A percentile compares a stretch with the other conserved stretches of the same genome.
These are phyloP conservation scores for Sorex araneus DNA, from an alignment of 2,113 vertebrate species.

Conservation along the genomic window DNA sequence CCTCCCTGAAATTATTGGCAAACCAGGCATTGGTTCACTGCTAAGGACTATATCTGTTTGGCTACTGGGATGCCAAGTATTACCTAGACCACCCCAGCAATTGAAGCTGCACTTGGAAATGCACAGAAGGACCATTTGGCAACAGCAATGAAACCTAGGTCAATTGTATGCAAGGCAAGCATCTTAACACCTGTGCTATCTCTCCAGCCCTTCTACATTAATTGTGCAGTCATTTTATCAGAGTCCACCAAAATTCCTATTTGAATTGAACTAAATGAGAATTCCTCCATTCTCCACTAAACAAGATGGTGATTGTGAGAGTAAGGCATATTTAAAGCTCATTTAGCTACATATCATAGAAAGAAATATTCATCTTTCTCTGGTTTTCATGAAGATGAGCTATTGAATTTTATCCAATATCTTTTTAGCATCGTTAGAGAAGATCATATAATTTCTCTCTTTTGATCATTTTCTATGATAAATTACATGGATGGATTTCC, in stretches of 20 bases:
- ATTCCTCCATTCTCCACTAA: background rate
- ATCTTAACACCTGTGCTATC: too few species aligned
- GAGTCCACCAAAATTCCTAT: background rate
- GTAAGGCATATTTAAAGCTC: conserved; percentile 35
- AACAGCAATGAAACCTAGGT: too few species aligned
- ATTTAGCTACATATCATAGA: background rate
- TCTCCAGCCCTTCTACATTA: background rate
- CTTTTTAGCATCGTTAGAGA: conserved; percentile 25
- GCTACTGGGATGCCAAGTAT: too few species aligned
- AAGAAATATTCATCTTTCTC: conserved; percentile 6
- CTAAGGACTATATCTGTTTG: too few species aligned
- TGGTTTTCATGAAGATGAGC: conserved; percentile 11
- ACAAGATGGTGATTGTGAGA: background rate
- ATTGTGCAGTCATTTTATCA: background rate
- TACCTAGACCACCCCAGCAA: too few species aligned
- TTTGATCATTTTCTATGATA: conserved; percentile 33
- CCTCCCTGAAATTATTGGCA: too few species aligned
- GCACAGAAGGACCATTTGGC: too few species aligned
- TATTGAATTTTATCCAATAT: conserved; percentile 34
- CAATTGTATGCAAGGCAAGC: too few species aligned
- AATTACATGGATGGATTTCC: background rate
- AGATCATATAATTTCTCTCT: conserved; percentile 8
- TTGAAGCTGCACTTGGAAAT: too few species aligned
- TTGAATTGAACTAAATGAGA: conserved; percentile 39
- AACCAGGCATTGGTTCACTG: too few species aligned